Base-by-base conservation (phyloP, 1,140 invertebrate genomes). In the Drosophila pallidifrons region DNA sequence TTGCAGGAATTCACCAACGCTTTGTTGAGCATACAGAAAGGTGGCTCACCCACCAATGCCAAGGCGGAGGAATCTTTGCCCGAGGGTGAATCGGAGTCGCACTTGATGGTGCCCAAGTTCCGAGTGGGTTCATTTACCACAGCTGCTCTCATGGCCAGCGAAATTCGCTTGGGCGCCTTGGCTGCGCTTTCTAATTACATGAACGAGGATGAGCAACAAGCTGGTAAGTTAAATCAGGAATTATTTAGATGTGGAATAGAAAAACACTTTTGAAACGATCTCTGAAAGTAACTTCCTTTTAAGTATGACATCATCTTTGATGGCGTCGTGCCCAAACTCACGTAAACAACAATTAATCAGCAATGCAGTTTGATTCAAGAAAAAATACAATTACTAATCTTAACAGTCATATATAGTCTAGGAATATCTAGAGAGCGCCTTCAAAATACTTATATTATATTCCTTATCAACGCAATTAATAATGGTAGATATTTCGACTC, bases 101-200 rank as follows among this genome's bases (percentile, higher is more conserved):
- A 93, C 92, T 90, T 92, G 11, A 93, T 93, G 52, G 91, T 93
- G 13, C 94, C 94, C 32, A 94, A 93, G 69, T 95, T 95, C 81
- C 94, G 94, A 61, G 91, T 95, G 5, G 95, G 95, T 1, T 94
- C 94, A 5, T 94, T 94, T 28, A 93, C 92, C 43, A 91, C 82
- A 0, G 91, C 92, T 8, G 82, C 91, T 2, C 61, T 91, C 4
- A 54, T 76, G 58, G 81, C 78, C 68, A 81, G 65, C 11, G 91
- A 91, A 5, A 81, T 79, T 2, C 77, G 92, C 10, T 54, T 93
- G 20, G 92, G 92, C 5, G 91, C 92, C 2, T 55, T 93, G 13
- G 92, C 92, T 0, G 91, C 91, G 0, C 73, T 93, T 1, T 91
- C 92, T 20, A 91, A 85, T 20, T 92, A 92, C 43, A 92, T 91